Evolutionary conservation across 2,797 vertebrate species (phyloP).

Genomic region (Muscicapa comitata): DNA sequence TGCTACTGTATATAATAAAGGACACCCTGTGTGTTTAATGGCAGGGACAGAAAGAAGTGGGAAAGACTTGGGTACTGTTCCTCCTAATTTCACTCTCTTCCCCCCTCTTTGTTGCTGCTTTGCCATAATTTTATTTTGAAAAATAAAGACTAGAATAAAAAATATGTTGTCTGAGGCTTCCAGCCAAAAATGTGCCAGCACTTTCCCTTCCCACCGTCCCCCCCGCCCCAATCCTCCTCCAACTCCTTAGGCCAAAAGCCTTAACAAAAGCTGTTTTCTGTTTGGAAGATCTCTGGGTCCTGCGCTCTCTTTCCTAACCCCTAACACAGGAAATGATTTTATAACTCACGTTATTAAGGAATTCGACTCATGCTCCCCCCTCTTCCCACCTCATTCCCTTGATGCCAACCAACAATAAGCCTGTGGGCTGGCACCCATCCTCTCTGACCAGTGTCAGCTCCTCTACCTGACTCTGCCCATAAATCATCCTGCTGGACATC

Average conservation of each 20-base stretch:
- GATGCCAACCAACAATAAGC: neutral
- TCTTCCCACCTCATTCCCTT: neutral
- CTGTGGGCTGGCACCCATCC: conserved; percentile 25
- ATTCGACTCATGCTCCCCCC: neutral
- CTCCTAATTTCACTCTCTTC: conserved; percentile 31
- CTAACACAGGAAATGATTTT: conserved; percentile 66
- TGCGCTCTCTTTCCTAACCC: conserved; percentile 34
- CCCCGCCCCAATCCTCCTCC: neutral
- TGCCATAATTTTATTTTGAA: conserved; percentile 55
- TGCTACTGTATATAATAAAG: conserved; percentile 55
- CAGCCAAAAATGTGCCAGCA: conserved; percentile 69
- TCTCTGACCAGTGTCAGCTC: neutral
- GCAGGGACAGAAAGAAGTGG: neutral
- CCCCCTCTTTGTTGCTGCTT: conserved; percentile 36
- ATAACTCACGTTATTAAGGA: conserved; percentile 44
- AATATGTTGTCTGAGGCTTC: conserved; percentile 63
- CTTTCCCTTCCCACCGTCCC: conserved; percentile 13
- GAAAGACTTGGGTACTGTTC: conserved; percentile 10
- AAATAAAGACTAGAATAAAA: conserved; percentile 65
- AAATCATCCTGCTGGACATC: neutral
- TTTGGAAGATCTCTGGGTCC: conserved; percentile 54
- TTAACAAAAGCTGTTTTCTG: conserved; percentile 68
- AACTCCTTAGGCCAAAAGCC: conserved; percentile 60
- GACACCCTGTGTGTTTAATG: conserved; percentile 3
- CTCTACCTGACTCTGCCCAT: conserved; percentile 22